A percentile compares a stretch with the other conserved stretches of the same genome.
These are phyloP conservation scores for Drosophila siamana DNA, from an alignment of 2,888 invertebrate species.

Conservation along the genomic window DNA sequence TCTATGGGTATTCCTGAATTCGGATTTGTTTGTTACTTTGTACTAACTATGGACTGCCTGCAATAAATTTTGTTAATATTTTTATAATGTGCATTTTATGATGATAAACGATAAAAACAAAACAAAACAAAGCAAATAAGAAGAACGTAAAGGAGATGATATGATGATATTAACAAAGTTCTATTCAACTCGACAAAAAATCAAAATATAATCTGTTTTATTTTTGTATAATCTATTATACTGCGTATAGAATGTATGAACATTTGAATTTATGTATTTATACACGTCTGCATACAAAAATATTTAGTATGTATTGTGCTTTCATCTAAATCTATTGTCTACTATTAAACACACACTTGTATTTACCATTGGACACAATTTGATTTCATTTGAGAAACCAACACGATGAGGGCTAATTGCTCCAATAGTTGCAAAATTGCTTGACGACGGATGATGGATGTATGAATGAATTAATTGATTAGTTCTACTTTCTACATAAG, in stretches of 20 bases:
- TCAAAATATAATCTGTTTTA: constrained; percentile 80
- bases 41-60: constrained; percentile 84
- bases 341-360: constrained; percentile 34
- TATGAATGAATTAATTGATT: constrained; percentile 44
- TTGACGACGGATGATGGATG: constrained; percentile 28
- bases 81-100: constrained; percentile 81
- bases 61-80: constrained; percentile 84
- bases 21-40: constrained; percentile 77
- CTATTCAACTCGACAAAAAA: constrained; percentile 82
- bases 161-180: constrained; percentile 83
- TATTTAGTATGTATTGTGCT: constrained; percentile 51
- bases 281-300: constrained; percentile 27
- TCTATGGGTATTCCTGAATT: constrained; percentile 68
- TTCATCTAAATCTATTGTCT: constrained; percentile 44
- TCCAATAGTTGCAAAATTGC: constrained; percentile 58
- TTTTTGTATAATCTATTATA: constrained; percentile 78
- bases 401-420: constrained; percentile 58
- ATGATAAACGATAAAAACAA: constrained; percentile 31
- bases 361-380: constrained; percentile 21
- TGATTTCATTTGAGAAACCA: constrained; percentile 31
- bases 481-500: constrained; percentile 54
- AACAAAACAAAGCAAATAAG: constrained; percentile 18
- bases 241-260: constrained; percentile 61
- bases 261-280: constrained; percentile 63
- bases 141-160: constrained; percentile 10